Evolutionary conservation across 2,888 invertebrate species (phyloP), one percentile per base, ranked within the genome.

Genomic region (Pyrocoelia pectoralis): DNA sequence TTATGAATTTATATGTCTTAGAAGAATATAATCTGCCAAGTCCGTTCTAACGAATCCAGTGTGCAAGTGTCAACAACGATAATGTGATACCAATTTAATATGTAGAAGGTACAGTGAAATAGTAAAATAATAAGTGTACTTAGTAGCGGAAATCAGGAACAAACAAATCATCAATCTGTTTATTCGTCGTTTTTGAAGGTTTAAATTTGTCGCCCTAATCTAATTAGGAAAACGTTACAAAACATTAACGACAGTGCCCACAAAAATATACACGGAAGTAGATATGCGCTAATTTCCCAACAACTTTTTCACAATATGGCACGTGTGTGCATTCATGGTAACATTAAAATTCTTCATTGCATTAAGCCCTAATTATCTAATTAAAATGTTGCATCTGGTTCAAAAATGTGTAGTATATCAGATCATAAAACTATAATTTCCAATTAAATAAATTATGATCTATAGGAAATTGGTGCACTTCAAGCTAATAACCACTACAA

Each of bases 251-350:
- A n/a, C 33, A 33, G 2, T 33, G 9, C 9, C n/a, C n/a, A 33
- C 33, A 43, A 43, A 43, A 15, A 43, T 15, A 43, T 12, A 43
- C 43, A 2, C 43, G 43, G 43, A 43, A 43, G 12, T 43, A 43
- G 8, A 43, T 5, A 43, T 15, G 43, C 4, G 17, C 43, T 15
- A 43, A 43, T 43, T 43, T 15, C 13, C 14, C 8, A 43, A 43
- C 43, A 3, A 15, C 13, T 43, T 43, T 43, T 13, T 15, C 43
- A 43, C 15, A 43, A 13, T 8, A 43, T 8, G 8, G 8, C 43
- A 43, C 43, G 43, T 15, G 43, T 24, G 24, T 24, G 24, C 24
- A 24, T 24, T 24, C 43, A n/a, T n/a, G 2, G 2, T n/a, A n/a
- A 8, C 8, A 33, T 33, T 33, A n/a, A n/a, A 33, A 33, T 4